A percentile compares a stretch with the other conserved stretches of the same genome.
Evolutionary conservation across 2,888 invertebrate genomes (phyloP).

Genomic region (Lycocerus yunnanus): DNA sequence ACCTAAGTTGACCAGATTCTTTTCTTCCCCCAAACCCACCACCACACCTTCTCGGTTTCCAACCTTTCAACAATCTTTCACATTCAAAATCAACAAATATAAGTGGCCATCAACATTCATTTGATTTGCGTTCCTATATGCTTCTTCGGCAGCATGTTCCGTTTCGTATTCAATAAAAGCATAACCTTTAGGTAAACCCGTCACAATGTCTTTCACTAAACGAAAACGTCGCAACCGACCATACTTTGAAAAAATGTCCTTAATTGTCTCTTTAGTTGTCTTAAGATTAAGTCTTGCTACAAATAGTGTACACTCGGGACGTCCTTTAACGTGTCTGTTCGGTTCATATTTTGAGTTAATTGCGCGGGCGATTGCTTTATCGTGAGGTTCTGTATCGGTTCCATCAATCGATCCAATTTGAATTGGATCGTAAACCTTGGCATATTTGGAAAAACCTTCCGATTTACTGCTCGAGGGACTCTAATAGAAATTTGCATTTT

Average conservation of each 20-base stretch:
- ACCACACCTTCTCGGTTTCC: constrained; percentile 84
- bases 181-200: constrained; percentile 81
- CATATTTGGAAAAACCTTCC: constrained; percentile 60
- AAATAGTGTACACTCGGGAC: constrained; percentile 75
- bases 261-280: constrained; percentile 65
- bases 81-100: constrained; percentile 80
- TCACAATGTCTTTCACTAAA: constrained; percentile 79
- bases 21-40: constrained; percentile 88
- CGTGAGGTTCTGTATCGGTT: constrained; percentile 82
- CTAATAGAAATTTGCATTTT: background rate
- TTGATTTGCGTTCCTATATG: constrained; percentile 65
- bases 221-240: constrained; percentile 68
- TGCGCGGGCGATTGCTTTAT: constrained; percentile 75
- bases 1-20: constrained; percentile 85
- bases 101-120: constrained; percentile 68
- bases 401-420: constrained; percentile 87
- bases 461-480: background rate
- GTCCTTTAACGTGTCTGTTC: constrained; percentile 68
- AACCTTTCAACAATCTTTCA: constrained; percentile 71
- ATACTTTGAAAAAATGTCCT: constrained; percentile 64
- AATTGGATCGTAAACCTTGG: constrained; percentile 75
- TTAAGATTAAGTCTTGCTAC: constrained; percentile 73
- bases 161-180: constrained; percentile 83
- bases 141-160: constrained; percentile 64
- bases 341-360: constrained; percentile 68